Percentiles rank a stretch among this genome's conserved stretches.
These are phyloP conservation scores for Labeo catla DNA, from an alignment of 2,113 vertebrate species.

Conservation along the genomic window DNA sequence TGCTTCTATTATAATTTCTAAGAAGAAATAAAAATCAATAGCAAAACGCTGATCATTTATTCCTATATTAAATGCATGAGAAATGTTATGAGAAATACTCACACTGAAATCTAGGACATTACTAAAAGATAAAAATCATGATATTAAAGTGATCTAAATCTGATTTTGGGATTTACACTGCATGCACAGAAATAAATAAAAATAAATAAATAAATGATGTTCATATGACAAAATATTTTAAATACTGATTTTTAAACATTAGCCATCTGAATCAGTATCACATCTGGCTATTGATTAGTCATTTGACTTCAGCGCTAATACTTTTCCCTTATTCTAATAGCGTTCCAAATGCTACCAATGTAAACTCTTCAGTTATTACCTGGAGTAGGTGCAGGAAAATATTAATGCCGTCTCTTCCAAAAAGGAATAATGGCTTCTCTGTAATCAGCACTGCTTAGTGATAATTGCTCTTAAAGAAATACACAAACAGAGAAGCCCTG, in stretches of 20 bases:
- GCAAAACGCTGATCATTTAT: not conserved
- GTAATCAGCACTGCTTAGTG: conserved; percentile 32
- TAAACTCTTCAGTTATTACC: conserved; percentile 25
- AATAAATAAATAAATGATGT: no score
- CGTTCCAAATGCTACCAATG: conserved; percentile 14
- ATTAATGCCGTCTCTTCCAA: not conserved
- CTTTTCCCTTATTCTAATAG: conserved; percentile 9
- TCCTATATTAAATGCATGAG: not conserved
- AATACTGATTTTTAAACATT: not conserved
- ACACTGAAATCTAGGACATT: not conserved
- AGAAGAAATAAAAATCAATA: not conserved
- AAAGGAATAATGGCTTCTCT: conserved; percentile 6
- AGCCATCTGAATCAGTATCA: not conserved
- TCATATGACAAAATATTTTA: not conserved
- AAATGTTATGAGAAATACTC: not conserved
- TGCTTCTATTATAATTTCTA: not conserved
- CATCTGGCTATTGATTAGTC: not conserved
- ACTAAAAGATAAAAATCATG: not conserved
- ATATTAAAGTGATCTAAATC: not conserved
- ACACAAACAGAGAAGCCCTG: not conserved
- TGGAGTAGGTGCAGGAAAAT: conserved; percentile 30
- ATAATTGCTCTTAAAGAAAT: conserved; percentile 1
- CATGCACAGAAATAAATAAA: not conserved
- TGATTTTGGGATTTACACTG: not conserved
- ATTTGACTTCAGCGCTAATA: not conserved